phyloP scores from a whole-genome alignment of 2,797 vertebrate genomes.

The Intellagama lesueurii region DNA sequence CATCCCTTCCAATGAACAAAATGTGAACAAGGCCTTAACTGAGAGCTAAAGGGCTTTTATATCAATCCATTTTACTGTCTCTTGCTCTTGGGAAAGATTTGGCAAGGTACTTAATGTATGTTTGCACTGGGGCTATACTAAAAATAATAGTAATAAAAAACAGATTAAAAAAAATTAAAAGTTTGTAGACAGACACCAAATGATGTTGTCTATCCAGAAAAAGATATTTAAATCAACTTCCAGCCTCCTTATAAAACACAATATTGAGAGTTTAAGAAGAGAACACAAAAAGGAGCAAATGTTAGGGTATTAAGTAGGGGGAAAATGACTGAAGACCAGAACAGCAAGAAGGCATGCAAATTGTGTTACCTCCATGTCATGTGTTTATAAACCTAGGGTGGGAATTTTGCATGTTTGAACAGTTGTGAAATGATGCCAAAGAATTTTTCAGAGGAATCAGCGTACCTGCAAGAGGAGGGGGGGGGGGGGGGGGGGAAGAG shows the following conservation, averaged over 20 bases:
- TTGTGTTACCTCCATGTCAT: neutral
- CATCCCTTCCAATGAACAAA: neutral
- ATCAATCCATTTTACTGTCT: neutral
- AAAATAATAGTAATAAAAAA: conserved; percentile 20
- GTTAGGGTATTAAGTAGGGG: neutral
- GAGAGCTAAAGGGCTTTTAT: neutral
- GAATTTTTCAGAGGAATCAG: neutral
- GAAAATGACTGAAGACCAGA: neutral
- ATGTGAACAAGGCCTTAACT: neutral
- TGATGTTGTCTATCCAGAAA: neutral
- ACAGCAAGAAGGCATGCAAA: neutral
- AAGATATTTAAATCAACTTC: neutral
- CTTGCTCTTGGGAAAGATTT: conserved; percentile 1
- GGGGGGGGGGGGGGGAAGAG: neutral
- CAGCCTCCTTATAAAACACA: conserved; percentile 17
- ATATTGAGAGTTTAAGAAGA: conserved; percentile 26
- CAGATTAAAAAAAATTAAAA: neutral
- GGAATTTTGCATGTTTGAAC: neutral
- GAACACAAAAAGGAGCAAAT: neutral
- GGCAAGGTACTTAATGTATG: neutral
- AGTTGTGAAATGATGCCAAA: neutral
- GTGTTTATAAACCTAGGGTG: neutral
- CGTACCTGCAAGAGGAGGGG: conserved; percentile 24
- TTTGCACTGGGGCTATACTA: neutral
- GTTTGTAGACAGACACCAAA: neutral